phyloP scores from a whole-genome alignment of 2,888 invertebrate species.

The Pomacea canaliculata region DNA sequence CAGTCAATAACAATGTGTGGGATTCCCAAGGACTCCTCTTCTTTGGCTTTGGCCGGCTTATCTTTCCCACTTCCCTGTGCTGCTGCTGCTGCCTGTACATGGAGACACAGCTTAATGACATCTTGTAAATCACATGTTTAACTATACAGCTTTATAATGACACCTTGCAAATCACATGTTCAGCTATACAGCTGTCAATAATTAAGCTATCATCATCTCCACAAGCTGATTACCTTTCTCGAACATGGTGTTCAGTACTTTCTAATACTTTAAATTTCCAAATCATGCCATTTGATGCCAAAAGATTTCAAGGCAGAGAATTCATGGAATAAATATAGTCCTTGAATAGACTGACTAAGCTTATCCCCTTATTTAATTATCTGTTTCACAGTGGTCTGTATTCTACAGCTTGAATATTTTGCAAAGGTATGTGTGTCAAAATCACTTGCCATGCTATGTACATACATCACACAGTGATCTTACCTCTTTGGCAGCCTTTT shows the following conservation, averaged over 20 bases:
- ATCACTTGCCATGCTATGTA: too few species aligned
- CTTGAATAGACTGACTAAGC: too few species aligned
- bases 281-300: too few species aligned
- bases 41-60: constrained; percentile 50
- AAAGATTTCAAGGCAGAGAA: too few species aligned
- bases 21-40: constrained; percentile 62
- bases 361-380: too few species aligned
- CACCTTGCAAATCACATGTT: constrained; percentile 17
- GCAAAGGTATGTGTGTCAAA: too few species aligned
- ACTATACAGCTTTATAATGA: constrained; percentile 10
- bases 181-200: too few species aligned
- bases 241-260: neutral
- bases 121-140: constrained; percentile 21
- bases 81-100: constrained; percentile 26
- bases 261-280: too few species aligned
- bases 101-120: constrained; percentile 17
- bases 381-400: too few species aligned
- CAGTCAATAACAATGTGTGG: constrained; percentile 65
- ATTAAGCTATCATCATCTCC: too few species aligned
- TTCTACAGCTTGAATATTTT: too few species aligned
- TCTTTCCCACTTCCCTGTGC: constrained; percentile 29
- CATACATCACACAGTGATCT: neutral
- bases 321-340: too few species aligned
- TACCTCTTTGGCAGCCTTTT: constrained; percentile 61
- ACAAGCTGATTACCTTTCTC: neutral